Conservation (phyloP, 1,140 invertebrate species). For the Zaprionus tsacasi region DNA sequence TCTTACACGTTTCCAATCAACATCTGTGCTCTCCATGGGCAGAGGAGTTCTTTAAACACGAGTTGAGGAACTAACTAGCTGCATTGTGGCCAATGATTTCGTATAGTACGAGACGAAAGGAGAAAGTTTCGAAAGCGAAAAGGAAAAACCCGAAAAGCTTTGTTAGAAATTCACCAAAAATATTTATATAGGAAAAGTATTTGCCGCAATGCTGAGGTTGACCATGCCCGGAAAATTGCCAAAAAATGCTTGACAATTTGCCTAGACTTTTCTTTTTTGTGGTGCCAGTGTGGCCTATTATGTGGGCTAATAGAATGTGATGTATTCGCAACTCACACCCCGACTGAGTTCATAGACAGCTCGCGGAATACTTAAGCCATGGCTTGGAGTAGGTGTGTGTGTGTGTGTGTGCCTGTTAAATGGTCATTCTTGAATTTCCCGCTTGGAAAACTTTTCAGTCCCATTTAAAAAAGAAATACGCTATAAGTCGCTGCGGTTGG, state of each 20-base stretch:
- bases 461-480: neutral
- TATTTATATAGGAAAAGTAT: neutral
- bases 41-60: conserved; percentile 21
- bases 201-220: conserved; percentile 4
- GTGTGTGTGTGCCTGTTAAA: neutral
- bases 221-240: neutral
- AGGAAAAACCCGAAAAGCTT: conserved; percentile 1
- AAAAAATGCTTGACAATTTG: neutral
- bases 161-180: neutral
- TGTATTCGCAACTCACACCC: neutral
- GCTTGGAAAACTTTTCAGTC: neutral
- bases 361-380: neutral
- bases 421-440: neutral
- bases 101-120: neutral
- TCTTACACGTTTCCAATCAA: conserved; percentile 33
- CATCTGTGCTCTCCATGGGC: conserved; percentile 22
- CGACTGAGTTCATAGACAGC: too few relatives aligned
- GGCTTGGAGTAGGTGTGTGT: neutral
- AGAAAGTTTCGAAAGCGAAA: neutral
- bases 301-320: neutral
- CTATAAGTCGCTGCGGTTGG: neutral
- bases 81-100: conserved; percentile 53
- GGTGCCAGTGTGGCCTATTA: neutral
- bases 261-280: neutral
- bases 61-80: conserved; percentile 58